These are phyloP conservation scores for Mercenaria mercenaria DNA, from an alignment of 1,140 invertebrate species.

Conservation along the genomic window DNA sequence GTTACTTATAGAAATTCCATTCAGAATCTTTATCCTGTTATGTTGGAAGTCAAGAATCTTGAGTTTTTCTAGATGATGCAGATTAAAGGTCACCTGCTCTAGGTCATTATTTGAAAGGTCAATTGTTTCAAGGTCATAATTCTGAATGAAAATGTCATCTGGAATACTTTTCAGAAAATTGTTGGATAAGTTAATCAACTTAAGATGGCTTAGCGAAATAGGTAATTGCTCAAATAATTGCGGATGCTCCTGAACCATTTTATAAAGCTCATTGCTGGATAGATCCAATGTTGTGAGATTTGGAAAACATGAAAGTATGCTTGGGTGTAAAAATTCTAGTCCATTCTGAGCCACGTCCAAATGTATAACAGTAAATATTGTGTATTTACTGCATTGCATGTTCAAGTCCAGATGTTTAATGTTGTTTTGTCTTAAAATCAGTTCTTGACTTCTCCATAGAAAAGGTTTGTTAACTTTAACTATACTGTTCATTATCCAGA, in stretches of 20 bases:
- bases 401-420: neutral
- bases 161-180: neutral
- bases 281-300: neutral
- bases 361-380: neutral
- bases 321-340: conserved; percentile 23
- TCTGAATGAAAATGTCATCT: neutral
- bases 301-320: neutral
- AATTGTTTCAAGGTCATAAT: neutral
- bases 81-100: neutral
- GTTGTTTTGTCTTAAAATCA: neutral
- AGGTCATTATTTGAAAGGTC: neutral
- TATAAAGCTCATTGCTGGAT: neutral
- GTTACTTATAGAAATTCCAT: neutral
- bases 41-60: neutral
- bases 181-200: neutral
- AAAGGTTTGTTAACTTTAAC: neutral
- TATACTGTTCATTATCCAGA: neutral
- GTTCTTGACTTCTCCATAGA: neutral
- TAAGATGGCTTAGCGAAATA: neutral
- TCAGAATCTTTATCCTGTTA: neutral
- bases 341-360: neutral
- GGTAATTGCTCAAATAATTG: neutral
- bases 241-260: neutral
- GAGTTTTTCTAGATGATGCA: neutral
- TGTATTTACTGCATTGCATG: neutral